Conservation (phyloP, 1,140 invertebrate genomes). For the Liolophura sinensis region DNA sequence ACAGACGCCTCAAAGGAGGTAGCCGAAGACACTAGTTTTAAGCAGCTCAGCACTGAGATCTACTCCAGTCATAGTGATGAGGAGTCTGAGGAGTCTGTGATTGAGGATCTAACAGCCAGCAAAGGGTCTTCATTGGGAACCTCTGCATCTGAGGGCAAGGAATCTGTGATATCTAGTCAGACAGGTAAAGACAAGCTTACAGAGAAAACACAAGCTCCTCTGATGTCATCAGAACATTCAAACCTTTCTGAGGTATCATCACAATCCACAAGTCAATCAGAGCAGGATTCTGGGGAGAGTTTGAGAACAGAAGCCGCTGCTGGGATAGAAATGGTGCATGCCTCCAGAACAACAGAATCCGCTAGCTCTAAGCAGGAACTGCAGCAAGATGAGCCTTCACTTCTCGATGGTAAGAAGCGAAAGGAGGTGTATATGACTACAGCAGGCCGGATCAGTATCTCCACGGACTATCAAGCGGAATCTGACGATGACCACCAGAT, state of each 20-base stretch:
- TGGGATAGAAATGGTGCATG: neutral
- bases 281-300: too few relatives aligned
- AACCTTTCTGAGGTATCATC: too few relatives aligned
- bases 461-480: conserved; percentile 7
- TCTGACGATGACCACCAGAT: conserved; percentile 7
- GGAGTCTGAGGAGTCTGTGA: conserved; percentile 10
- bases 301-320: too few relatives aligned
- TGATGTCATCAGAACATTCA: too few relatives aligned
- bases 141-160: too few relatives aligned
- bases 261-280: too few relatives aligned
- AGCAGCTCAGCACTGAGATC: conserved; percentile 26
- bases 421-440: conserved; percentile 40
- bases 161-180: too few relatives aligned
- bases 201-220: too few relatives aligned
- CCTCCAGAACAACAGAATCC: neutral
- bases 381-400: too few relatives aligned
- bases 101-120: too few relatives aligned
- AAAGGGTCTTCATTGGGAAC: too few relatives aligned
- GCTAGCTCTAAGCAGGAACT: neutral
- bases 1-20: conserved; percentile 35
- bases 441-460: conserved; percentile 39
- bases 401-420: neutral
- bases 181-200: too few relatives aligned
- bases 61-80: conserved; percentile 15
- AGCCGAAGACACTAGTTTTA: conserved; percentile 39